Percentiles rank a stretch among this genome's conserved stretches.
Conservation (phyloP, 2,113 vertebrate genomes). For the Gallinago undulata region DNA sequence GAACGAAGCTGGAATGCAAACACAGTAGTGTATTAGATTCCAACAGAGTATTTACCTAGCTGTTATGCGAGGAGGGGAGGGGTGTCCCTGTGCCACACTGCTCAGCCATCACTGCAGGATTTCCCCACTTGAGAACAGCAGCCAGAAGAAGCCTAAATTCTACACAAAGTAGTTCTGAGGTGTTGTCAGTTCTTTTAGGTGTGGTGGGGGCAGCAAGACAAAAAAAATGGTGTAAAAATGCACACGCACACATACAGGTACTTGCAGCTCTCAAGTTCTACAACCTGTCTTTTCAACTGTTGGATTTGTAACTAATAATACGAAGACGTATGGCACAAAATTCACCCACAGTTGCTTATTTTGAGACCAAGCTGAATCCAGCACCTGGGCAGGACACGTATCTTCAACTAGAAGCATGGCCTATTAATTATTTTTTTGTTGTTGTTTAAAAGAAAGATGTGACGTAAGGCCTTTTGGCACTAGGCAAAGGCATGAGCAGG, state of each 20-base stretch:
- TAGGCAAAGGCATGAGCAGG: constrained; percentile 53
- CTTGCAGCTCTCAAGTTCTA: background rate
- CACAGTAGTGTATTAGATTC: constrained; percentile 38
- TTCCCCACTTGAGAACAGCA: background rate
- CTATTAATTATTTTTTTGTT: background rate
- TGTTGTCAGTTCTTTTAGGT: background rate
- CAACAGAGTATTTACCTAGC: constrained; percentile 7
- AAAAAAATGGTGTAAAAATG: background rate
- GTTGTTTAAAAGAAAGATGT: constrained; percentile 20
- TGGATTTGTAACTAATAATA: background rate
- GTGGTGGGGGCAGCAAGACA: background rate
- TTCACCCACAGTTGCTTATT: constrained; percentile 34
- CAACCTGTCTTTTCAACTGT: background rate
- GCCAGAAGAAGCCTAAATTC: background rate
- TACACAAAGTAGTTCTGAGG: background rate
- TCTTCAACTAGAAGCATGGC: background rate
- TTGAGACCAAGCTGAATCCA: constrained; percentile 14
- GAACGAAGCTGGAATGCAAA: constrained; percentile 63
- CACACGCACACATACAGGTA: background rate
- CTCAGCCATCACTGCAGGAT: background rate
- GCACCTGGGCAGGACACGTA: background rate
- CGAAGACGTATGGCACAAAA: constrained; percentile 71
- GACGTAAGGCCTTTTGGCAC: constrained; percentile 78
- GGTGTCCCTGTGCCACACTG: background rate
- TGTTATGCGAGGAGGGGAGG: background rate